Evolutionary conservation across 2,888 invertebrate genomes (phyloP), one percentile per base, ranked within the genome.

Genomic region (Temnothorax unifasciatus): DNA sequence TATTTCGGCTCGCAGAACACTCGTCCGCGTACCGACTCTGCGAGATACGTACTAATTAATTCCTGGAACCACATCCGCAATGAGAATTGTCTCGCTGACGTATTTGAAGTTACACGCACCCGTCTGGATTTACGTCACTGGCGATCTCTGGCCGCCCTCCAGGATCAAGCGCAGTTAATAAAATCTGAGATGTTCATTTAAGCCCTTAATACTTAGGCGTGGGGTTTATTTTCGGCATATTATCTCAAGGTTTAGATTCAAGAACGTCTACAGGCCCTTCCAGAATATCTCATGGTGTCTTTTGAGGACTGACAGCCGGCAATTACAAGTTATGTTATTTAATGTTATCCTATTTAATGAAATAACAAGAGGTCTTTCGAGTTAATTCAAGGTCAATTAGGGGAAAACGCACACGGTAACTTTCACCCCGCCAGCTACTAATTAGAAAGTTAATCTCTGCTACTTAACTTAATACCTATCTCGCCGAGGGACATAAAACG

Each of bases 1-100:
- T 52, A 66, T 79, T 86, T 83, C 44, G 64, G 74, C 82, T 77
- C 68, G 74, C 86, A 69, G 83, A 85, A 89, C 81, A 54, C 75
- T 83, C n/a, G 83, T 38, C 59, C 57, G 34, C 54, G 15, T 15
- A n/a, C 61, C 21, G 73, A 74, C 41, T 63, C 69, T 47, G 41
- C 21, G 66, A 54, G 34, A 82, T 82, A 50, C 64, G 52, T 68
- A 63, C 66, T 86, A 89, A 90, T 90, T 89, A 90, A 90, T 90
- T 90, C 90, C 52, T 76, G 85, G 90, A 90, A 90, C 59, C 47
- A 82, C 84, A 83, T 83, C 76, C 61, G 83, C 84, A 41, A 61
- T 47, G 82, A 68, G 86, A 88, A 90, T 86, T 83, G 85, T 89
- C 76, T 34, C 41, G 68, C 83, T 44, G 81, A 82, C 25, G 71